Evolutionary conservation across 1,140 invertebrate genomes (phyloP), one percentile per base, ranked within the genome.

Genomic region (Drosophila watanabei): DNA sequence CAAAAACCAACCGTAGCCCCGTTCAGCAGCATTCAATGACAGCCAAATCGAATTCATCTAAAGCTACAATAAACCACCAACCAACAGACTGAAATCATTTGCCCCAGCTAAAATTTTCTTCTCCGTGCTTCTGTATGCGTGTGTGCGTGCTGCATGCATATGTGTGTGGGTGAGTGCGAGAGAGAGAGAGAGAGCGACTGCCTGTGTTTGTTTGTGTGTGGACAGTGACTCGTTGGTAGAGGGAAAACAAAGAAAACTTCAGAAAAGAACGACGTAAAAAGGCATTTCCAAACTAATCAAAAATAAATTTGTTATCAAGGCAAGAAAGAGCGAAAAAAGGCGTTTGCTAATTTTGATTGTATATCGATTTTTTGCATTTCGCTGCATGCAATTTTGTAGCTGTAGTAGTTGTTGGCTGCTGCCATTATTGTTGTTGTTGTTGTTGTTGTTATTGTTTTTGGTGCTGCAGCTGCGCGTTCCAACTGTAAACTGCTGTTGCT

Each of bases 181-280:
- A 35, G 68, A 70, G 61, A 37, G 63, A 49, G 46, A 41, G 48
- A 13, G 45, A 20, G 45, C 14, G 24, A 28, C 37, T 66, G 64
- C 13, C 7, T 57, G 46, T 56, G 62, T 58, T 35, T 75, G 37
- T 57, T 54, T 75, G 49, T 73, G 63, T 85, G 82, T 73, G 61
- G 64, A 86, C 79, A 84, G 85, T 84, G 85, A 88, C 84, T 88
- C 85, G 66, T 65, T 85, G 84, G 75, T 75, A 66, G 57, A 76
- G 79, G 86, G 86, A 90, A 90, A 90, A 90, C 86, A 90, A 90
- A 90, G 86, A 90, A 90, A 90, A 90, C 87, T 90, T 90, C 71
- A 90, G 70, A 89, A 88, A 89, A 79, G 79, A 76, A 89, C 86
- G 87, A 86, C 86, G 86, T 90, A 90, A 90, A 87, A 90, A 80